A percentile compares a stretch with the other conserved stretches of the same genome.
Evolutionary conservation across 2,113 vertebrate genomes (phyloP).

Genomic region (Bubo scandiacus): DNA sequence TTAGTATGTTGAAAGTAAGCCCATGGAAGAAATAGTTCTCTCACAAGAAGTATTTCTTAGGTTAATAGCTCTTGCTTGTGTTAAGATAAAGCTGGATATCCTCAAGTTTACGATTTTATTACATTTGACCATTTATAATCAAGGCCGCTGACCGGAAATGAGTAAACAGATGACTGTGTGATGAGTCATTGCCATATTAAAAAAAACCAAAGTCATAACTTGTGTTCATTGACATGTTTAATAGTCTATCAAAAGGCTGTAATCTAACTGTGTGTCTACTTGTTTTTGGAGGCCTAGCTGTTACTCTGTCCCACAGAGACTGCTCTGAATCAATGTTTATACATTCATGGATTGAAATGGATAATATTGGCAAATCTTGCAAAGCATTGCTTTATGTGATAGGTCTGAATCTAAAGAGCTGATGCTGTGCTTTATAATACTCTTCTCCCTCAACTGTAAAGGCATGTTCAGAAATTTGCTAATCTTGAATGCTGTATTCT

Average conservation of each 20-base stretch:
- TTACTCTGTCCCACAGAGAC: not conserved
- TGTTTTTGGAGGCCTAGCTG: not conserved
- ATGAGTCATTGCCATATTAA: slow-evolving; percentile 26
- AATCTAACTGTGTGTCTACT: not conserved
- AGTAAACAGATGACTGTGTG: not conserved
- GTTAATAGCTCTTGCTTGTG: not conserved
- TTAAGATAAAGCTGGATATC: not conserved
- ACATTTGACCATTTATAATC: not conserved
- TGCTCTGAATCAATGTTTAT: not conserved
- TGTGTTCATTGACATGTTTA: not conserved
- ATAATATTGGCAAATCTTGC: not conserved
- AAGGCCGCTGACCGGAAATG: slow-evolving; percentile 1
- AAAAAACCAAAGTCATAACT: not conserved
- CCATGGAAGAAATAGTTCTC: not conserved
- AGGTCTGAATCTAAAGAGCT: not conserved
- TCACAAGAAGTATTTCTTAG: not conserved
- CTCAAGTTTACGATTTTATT: not conserved
- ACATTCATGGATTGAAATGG: not conserved
- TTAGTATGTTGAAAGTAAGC: not conserved
- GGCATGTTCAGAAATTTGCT: not conserved
- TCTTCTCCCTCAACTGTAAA: not conserved
- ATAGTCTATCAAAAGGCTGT: not conserved
- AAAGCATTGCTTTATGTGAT: not conserved
- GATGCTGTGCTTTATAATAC: not conserved
- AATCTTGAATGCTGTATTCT: not conserved